A percentile compares a stretch with the other conserved stretches of the same genome.
These are phyloP conservation scores for Cyphomyrmex costatus DNA, from an alignment of 1,140 invertebrate species.

Conservation along the genomic window DNA sequence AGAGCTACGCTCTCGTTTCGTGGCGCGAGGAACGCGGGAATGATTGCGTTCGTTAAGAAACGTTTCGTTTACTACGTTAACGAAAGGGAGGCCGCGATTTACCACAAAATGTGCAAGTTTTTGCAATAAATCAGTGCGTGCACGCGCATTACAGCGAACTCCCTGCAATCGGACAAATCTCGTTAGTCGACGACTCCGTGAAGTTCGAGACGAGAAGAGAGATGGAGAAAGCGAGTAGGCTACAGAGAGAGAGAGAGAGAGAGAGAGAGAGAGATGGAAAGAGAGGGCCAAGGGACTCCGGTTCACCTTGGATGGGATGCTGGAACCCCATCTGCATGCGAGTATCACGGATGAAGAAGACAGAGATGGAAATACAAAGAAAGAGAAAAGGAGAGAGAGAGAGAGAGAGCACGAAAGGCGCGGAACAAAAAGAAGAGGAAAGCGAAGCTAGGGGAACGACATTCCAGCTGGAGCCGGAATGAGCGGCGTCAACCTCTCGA, in stretches of 20 bases:
- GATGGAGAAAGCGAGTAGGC: slow-evolving; percentile 12
- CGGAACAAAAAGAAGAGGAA: slow-evolving; percentile 71
- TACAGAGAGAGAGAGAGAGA: neutral
- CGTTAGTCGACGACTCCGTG: slow-evolving; percentile 82
- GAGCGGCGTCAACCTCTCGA: slow-evolving; percentile 75
- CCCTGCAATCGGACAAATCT: slow-evolving; percentile 78
- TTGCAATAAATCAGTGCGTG: slow-evolving; percentile 72
- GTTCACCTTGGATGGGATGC: slow-evolving; percentile 86
- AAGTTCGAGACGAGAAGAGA: slow-evolving; percentile 72
- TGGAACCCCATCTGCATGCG: slow-evolving; percentile 83
- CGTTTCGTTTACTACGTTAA: neutral
- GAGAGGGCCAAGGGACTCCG: slow-evolving; percentile 74
- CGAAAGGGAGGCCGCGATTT: slow-evolving; percentile 43
- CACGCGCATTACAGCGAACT: slow-evolving; percentile 45
- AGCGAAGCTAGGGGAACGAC: slow-evolving; percentile 76
- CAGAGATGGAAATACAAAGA: slow-evolving; percentile 26
- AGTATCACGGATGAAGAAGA: slow-evolving; percentile 57
- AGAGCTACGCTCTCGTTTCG: neutral
- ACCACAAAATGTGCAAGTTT: slow-evolving; percentile 59
- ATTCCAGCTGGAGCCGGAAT: slow-evolving; percentile 73
- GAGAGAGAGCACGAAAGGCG: slow-evolving; percentile 28
- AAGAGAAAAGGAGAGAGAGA: slow-evolving; percentile 35
- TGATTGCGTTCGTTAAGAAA: slow-evolving; percentile 26
- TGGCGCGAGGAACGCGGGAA: neutral
- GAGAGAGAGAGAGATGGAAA: neutral